Conservation (phyloP, 2,888 invertebrate species). For the Lissonota sp. region DNA sequence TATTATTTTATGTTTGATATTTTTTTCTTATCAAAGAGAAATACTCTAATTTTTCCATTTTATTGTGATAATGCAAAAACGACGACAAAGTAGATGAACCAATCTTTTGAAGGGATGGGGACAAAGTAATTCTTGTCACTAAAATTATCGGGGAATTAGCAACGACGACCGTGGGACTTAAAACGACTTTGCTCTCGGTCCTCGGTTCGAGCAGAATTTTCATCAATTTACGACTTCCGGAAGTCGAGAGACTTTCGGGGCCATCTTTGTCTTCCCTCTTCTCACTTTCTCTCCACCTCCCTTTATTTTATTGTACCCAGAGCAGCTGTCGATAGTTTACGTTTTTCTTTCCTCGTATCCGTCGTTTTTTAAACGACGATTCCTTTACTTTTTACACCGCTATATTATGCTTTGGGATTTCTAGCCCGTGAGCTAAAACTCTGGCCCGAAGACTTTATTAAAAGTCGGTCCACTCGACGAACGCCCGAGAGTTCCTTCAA, state of each 20-base stretch:
- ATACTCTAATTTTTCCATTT: too few relatives aligned
- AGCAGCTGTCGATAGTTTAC: constrained; percentile 18
- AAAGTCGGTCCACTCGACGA: constrained; percentile 59
- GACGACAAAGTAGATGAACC: background rate
- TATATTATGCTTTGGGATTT: constrained; percentile 63
- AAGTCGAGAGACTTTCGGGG: constrained; percentile 47
- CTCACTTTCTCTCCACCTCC: constrained; percentile 6
- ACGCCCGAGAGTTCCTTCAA: constrained; percentile 47
- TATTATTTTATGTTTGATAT: too few relatives aligned
- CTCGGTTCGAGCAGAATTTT: constrained; percentile 52
- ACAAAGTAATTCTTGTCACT: constrained; percentile 35
- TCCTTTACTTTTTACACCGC: constrained; percentile 9
- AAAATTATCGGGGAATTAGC: constrained; percentile 61
- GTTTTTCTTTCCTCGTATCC: constrained; percentile 6
- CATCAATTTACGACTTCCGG: constrained; percentile 57
- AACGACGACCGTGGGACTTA: constrained; percentile 51
- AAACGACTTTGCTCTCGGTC: constrained; percentile 44
- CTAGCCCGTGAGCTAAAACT: constrained; percentile 6
- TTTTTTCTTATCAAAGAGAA: too few relatives aligned
- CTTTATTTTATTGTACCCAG: constrained; percentile 22
- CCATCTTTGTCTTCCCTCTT: constrained; percentile 11
- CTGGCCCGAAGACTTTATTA: constrained; percentile 60
- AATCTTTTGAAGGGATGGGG: constrained; percentile 3
- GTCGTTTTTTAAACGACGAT: background rate
- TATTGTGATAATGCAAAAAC: background rate